Conservation (phyloP, 2,888 invertebrate species). For the Ectobius pallidus region DNA sequence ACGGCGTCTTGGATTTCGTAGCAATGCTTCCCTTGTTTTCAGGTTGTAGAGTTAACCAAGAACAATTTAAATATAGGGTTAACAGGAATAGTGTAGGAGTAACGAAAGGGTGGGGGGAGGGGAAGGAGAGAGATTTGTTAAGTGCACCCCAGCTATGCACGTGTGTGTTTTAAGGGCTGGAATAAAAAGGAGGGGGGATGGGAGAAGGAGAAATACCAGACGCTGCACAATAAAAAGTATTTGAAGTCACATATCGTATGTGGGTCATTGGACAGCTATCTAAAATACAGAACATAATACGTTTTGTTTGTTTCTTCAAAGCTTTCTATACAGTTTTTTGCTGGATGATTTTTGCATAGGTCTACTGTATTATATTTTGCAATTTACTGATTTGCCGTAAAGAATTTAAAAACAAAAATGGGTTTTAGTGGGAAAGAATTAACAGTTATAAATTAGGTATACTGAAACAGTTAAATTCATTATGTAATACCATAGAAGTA, state of each 20-base stretch:
- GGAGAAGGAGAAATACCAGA: not conserved
- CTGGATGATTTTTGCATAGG: no score
- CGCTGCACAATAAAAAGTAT: no score
- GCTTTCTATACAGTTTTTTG: not conserved
- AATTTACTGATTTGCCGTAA: no score
- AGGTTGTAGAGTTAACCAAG: slow-evolving; percentile 16
- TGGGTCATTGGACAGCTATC: not conserved
- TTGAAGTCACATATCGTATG: not conserved
- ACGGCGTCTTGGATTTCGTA: no score
- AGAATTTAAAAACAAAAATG: no score
- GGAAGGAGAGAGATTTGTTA: not conserved
- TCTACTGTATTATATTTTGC: no score
- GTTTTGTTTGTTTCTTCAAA: not conserved
- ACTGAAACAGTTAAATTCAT: no score
- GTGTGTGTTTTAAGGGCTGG: slow-evolving; percentile 11
- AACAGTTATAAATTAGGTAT: no score
- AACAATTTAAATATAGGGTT: slow-evolving; percentile 10
- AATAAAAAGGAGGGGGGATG: not conserved
- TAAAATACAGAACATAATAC: not conserved
- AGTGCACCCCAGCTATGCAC: not conserved
- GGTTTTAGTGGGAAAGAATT: no score
- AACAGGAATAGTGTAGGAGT: not conserved
- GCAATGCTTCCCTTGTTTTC: not conserved
- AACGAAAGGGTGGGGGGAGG: not conserved
- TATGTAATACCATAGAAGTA: no score